Base-by-base conservation (phyloP, 1,140 invertebrate species). In the Bombus balteatus region DNA sequence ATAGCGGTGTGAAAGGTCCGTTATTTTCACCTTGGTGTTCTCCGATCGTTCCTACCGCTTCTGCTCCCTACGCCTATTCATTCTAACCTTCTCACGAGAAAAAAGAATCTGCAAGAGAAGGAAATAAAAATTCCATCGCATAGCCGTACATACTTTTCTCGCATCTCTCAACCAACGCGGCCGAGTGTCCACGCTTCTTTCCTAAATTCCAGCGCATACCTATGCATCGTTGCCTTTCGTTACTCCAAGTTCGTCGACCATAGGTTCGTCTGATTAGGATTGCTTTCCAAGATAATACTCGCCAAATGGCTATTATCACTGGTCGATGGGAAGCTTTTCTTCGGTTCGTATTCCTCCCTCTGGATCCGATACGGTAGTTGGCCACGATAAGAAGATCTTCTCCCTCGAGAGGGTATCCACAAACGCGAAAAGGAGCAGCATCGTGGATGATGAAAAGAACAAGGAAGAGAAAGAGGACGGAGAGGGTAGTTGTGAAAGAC, bases 11-110 rank as follows among this genome's bases (percentile, higher is more conserved):
- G 88, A 87, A 87, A 89, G 43, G 78, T 74, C 68, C 79, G 80
- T 87, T 89, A 89, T 87, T 90, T 81, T 85, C 89, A 82, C 79
- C 81, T 90, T 81, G n/a, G 87, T 70, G 80, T 80, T 32, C 74
- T 70, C 71, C 77, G 78, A 90, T 87, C 85, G 71, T 84, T 78
- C 43, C 70, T 41, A 37, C 22, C n/a, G 28, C 12, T 62, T n/a
- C 37, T 22, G 62, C 70, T 47, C 66, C 53, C 62, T 18, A 76
- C 59, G 28, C 78, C 71, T 81, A 72, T 87, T 87, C 85, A 41
- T n/a, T 28, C 41, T 47, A 57, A 53, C n/a, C 62, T 34, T 28
- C 32, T 79, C 85, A 89, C 65, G 80, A 87, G 82, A 65, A n/a
- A 22, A 15, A 28, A 74, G 71, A 53, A 41, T 72, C 65, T 10